Evolutionary conservation across 2,888 invertebrate species (phyloP), one percentile per base, ranked within the genome.

Genomic region (Drosophila recens): DNA sequence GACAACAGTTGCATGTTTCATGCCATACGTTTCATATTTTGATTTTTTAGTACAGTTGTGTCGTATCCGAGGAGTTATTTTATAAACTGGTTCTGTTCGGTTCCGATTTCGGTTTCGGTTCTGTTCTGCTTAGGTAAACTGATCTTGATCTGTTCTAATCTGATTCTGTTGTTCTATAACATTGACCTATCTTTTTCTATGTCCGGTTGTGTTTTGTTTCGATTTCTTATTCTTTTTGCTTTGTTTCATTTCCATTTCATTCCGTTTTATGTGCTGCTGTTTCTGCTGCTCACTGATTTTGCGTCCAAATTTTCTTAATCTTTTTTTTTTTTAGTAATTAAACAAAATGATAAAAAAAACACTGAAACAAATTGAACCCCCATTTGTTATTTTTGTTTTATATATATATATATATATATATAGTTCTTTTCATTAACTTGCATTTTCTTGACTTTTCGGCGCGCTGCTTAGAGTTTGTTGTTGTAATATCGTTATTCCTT

Each of bases 271-370:
- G 36, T 53, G 23, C 40, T 17, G 17, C 17, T 17, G 17, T 1
- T 54, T 30, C 42, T 54, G 27, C 53, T 54, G 43, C 53, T 54
- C 33, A 36, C 65, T 68, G 61, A 53, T 81, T 82, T 82, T 84
- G 82, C 82, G 82, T 82, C 86, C 69, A 70, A 75, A 64, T 65
- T 68, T 54, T 33, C 49, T 53, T 54, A 30, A n/a, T 43, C 34
- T 36, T 49, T 63, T 17, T n/a, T n/a, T 52, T 48, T 13, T 57
- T 48, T 30, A 8, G 49, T 30, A 34, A n/a, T 33, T 10, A 52
- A 45, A 74, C 20, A 38, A 80, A 77, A 66, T 70, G 34, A 77
- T 71, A 64, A 73, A 62, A 59, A 63, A 33, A 42, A 56, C 15
- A 30, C 40, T 38, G 61, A 68, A 23, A 52, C 64, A 78, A 62